phyloP scores from a whole-genome alignment of 2,113 vertebrate genomes.

The Antechinus stuartii region DNA sequence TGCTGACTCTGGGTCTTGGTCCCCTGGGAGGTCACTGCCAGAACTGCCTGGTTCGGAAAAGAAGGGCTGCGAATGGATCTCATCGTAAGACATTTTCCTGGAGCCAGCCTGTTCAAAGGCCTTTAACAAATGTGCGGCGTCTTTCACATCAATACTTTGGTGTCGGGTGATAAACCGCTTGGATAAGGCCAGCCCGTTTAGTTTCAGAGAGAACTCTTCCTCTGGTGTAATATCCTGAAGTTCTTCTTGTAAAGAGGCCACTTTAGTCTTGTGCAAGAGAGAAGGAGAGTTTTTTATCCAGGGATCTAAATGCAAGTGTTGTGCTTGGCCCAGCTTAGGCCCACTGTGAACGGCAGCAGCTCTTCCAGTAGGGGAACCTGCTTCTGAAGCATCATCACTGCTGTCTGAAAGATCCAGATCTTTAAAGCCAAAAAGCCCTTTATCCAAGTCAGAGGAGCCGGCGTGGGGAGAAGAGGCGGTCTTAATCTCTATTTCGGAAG shows the following conservation, averaged over 20 bases:
- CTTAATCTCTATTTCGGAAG: constrained; percentile 85
- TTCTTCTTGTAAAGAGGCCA: constrained; percentile 87
- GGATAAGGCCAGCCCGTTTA: constrained; percentile 76
- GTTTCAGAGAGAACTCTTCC: constrained; percentile 85
- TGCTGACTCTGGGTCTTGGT: constrained; percentile 81
- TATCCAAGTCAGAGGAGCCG: constrained; percentile 77
- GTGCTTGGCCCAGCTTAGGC: constrained; percentile 82
- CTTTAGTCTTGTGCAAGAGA: constrained; percentile 86
- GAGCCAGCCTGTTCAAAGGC: constrained; percentile 82
- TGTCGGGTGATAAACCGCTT: constrained; percentile 84
- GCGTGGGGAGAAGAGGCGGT: constrained; percentile 75
- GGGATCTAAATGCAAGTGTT: constrained; percentile 84
- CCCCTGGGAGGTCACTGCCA: constrained; percentile 75
- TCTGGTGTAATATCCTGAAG: constrained; percentile 83
- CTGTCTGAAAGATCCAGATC: constrained; percentile 74
- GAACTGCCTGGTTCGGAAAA: constrained; percentile 84
- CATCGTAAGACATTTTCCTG: constrained; percentile 89
- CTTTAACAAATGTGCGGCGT: constrained; percentile 84
- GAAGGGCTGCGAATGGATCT: constrained; percentile 83
- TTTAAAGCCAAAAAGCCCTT: constrained; percentile 80
- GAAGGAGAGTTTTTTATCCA: constrained; percentile 86
- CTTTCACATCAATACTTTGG: constrained; percentile 90
- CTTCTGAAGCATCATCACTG: constrained; percentile 68
- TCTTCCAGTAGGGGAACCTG: constrained; percentile 81
- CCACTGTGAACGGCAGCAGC: constrained; percentile 64